phyloP scores from a whole-genome alignment of 2,113 vertebrate genomes.

The Rattus rattus region DNA sequence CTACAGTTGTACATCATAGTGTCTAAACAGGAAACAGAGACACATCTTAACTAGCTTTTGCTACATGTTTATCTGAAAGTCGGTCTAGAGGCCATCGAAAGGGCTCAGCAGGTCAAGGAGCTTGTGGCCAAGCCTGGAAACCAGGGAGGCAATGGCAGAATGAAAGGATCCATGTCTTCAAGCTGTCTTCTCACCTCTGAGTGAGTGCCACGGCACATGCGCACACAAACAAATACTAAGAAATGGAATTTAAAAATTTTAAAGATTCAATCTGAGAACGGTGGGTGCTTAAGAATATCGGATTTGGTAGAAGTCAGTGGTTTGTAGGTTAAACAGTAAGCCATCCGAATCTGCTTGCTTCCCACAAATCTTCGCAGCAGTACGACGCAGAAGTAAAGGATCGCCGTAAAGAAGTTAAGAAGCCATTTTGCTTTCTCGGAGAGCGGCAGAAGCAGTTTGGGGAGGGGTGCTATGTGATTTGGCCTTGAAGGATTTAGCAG shows the following conservation, averaged over 20 bases:
- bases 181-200: not conserved
- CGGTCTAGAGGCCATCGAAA: no score
- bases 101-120: not conserved
- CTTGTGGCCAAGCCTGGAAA: not conserved
- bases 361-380: not conserved
- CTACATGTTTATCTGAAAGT: slow-evolving; percentile 1
- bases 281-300: not conserved
- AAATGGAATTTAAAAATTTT: not conserved
- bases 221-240: not conserved
- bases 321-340: not conserved
- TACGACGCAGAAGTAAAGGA: slow-evolving; percentile 16
- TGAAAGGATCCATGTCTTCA: not conserved
- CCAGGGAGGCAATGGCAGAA: not conserved
- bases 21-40: slow-evolving; percentile 2
- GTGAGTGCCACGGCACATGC: no score
- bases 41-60: not conserved
- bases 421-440: not conserved
- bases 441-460: not conserved
- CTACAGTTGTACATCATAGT: not conserved
- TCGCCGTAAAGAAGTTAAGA: not conserved
- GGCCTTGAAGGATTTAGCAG: slow-evolving; percentile 19
- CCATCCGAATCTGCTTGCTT: not conserved
- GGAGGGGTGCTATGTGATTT: not conserved
- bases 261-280: slow-evolving; percentile 7
- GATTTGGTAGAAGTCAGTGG: not conserved